Base-by-base conservation (phyloP, 2,797 vertebrate genomes). In the Alfaro cultratus region DNA sequence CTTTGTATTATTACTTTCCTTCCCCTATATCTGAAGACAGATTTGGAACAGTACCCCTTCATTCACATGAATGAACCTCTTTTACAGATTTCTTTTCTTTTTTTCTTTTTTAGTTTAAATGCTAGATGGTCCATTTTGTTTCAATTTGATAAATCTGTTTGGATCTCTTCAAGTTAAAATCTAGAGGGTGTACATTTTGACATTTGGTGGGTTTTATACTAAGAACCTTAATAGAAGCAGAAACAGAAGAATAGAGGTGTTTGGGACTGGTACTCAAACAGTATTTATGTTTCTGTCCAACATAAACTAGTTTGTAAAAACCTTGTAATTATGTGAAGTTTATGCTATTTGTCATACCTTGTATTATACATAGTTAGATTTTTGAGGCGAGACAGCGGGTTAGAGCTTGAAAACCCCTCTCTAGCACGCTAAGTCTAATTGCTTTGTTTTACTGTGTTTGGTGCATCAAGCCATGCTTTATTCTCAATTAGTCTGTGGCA, bases 241-340 rank as follows among this genome's bases (percentile, higher is more conserved):
- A 83, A 91, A 76, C 11, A 86, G 91, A 83, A 86, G 41, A 78
- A 76, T n/a, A 80, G 76, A 74, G 80, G 86, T 85, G 83, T 92
- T 80, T 62, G 31, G 77, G 51, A 21, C 64, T 84, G 80, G 74
- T 71, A 82, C 68, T 43, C 23, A 45, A 41, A 68, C 7, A 45
- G 23, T 13, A 45, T n/a, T 45, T 71, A 83, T 89, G 36, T 41
- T 89, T 77, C 82, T 80, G 80, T 82, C 74, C 18, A 79, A 84
- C 85, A 90, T 88, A 89, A 91, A 80, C 89, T 87, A 89, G 92
- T 93, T 86, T 89, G 92, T 92, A 91, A 91, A 94, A 93, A 84
- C 47, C 62, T 81, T 46, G 80, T 85, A 91, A 90, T 94, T 91
- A 94, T 91, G 90, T 92, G 86, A 90, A 91, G 89, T 91, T 93